Conservation (phyloP, 53 echinoderm and acorn worm species). For the Astropecten irregularis region DNA sequence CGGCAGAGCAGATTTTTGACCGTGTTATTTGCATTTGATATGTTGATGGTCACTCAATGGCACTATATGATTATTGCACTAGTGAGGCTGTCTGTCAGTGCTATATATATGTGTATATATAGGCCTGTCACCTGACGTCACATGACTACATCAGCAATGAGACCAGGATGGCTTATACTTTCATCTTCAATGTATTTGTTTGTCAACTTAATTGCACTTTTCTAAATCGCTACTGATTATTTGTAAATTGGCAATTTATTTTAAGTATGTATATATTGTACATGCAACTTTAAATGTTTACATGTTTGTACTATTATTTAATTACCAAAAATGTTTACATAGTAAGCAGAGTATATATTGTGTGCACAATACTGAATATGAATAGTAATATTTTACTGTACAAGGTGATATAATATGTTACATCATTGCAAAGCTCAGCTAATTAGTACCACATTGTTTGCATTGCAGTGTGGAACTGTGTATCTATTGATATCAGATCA, state of each 20-base stretch:
- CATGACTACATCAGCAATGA: too few species aligned
- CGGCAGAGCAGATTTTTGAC: too few species aligned
- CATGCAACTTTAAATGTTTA: slow-evolving; percentile 4
- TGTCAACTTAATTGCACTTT: slow-evolving; percentile 32
- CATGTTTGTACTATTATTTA: neutral
- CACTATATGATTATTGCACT: too few species aligned
- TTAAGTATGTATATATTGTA: slow-evolving; percentile 37
- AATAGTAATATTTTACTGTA: neutral
- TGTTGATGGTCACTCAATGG: too few species aligned
- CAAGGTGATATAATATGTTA: neutral
- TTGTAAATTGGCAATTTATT: slow-evolving; percentile 26
- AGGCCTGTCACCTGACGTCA: too few species aligned
- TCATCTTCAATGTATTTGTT: neutral
- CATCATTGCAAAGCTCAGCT: neutral
- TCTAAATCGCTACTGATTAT: neutral
- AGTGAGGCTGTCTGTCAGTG: too few species aligned
- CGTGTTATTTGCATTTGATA: too few species aligned
- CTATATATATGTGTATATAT: too few species aligned
- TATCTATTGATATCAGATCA: too few species aligned
- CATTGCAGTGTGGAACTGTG: neutral
- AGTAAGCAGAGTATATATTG: neutral
- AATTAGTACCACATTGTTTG: neutral
- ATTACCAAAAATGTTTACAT: too few species aligned
- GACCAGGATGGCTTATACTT: neutral
- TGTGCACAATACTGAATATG: neutral